Conservation (phyloP, 1,140 invertebrate species). For the Papilio aristodemus region DNA sequence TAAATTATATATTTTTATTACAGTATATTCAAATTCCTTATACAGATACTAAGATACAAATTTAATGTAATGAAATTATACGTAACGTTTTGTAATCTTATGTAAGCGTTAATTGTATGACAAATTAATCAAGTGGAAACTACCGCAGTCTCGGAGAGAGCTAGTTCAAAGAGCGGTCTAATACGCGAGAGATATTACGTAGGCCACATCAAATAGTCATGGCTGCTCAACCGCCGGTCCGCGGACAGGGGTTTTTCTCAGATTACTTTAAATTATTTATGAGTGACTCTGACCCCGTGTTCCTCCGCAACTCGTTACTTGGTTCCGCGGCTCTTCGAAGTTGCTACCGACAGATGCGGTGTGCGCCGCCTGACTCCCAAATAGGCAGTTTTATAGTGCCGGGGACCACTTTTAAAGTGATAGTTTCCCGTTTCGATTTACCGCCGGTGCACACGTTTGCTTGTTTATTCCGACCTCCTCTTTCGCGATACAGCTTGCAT, state of each 20-base stretch:
- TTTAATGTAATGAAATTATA: background rate
- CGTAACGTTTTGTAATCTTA: background rate
- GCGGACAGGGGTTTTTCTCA: constrained; percentile 69
- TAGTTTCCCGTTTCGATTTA: constrained; percentile 67
- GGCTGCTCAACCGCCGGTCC: constrained; percentile 53
- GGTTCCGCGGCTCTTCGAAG: constrained; percentile 45
- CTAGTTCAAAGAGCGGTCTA: constrained; percentile 58
- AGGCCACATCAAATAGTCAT: constrained; percentile 70
- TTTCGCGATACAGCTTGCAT: constrained; percentile 46
- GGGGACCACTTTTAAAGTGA: constrained; percentile 67
- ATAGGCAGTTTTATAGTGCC: constrained; percentile 62
- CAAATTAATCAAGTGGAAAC: constrained; percentile 34
- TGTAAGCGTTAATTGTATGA: constrained; percentile 24
- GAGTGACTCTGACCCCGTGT: constrained; percentile 68
- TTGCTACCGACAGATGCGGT: constrained; percentile 52
- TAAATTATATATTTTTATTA: no score
- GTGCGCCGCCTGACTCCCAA: constrained; percentile 64
- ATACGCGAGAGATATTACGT: constrained; percentile 63
- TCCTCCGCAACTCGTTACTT: constrained; percentile 54
- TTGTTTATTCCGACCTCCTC: constrained; percentile 50
- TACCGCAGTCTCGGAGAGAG: constrained; percentile 41
- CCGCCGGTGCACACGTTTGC: constrained; percentile 53
- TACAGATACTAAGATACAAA: background rate
- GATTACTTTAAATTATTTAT: constrained; percentile 79
- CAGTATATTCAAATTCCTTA: no score